Percentiles rank a stretch among this genome's conserved stretches.
phyloP scores from a whole-genome alignment of 2,797 vertebrate genomes.

The Ispidina lecontei region DNA sequence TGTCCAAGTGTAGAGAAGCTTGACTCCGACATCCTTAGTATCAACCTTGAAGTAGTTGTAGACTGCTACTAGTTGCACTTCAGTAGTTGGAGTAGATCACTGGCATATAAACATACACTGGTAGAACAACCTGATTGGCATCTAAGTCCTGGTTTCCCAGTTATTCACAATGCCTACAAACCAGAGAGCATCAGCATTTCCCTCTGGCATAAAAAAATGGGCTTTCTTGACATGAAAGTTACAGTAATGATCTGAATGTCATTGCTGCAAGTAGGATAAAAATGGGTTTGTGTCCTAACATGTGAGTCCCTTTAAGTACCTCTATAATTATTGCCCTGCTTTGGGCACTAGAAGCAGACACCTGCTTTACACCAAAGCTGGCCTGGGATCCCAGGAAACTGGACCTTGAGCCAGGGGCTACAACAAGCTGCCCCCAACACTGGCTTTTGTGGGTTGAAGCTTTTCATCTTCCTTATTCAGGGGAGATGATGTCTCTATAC shows the following conservation, averaged over 20 bases:
- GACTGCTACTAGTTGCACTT: neutral
- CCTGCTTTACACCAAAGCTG: neutral
- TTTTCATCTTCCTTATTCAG: neutral
- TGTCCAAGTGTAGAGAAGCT: neutral
- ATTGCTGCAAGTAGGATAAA: neutral
- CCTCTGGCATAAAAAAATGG: neutral
- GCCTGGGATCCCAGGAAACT: neutral
- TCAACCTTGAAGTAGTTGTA: neutral
- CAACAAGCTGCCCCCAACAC: neutral
- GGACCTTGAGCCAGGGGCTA: neutral
- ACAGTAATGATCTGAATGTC: too few relatives aligned
- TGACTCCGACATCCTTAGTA: neutral
- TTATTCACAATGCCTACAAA: neutral
- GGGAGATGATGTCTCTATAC: neutral
- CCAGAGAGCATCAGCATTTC: neutral
- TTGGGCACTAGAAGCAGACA: neutral
- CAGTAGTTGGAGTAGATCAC: neutral
- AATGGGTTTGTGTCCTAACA: neutral
- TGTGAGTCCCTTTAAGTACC: neutral
- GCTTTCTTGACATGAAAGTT: neutral
- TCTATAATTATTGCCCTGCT: neutral
- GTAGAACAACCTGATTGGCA: accelerated
- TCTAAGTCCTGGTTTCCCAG: neutral
- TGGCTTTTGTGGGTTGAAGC: neutral
- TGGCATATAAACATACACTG: neutral